A percentile compares a stretch with the other conserved stretches of the same genome.
Conservation (phyloP, 2,797 vertebrate species). For the Sparus aurata region DNA sequence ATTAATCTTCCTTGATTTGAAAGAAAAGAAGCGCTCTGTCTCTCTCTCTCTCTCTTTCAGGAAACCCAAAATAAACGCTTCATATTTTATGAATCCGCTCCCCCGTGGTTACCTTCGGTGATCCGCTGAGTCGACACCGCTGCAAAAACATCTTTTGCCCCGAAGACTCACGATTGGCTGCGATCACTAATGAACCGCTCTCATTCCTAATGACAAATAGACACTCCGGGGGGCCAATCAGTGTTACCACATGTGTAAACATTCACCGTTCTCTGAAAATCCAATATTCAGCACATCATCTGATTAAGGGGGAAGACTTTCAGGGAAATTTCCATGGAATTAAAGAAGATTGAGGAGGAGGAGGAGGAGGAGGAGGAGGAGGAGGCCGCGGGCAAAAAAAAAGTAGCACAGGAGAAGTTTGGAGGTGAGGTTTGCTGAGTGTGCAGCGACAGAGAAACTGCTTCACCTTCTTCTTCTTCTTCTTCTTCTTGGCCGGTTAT, state of each 20-base stretch:
- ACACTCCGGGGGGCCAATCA: conserved; percentile 76
- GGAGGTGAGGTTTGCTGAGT: conserved; percentile 59
- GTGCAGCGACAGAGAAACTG: conserved; percentile 8
- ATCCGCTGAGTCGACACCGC: conserved; percentile 68
- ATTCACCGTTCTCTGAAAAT: conserved; percentile 53
- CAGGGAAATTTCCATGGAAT: conserved; percentile 45
- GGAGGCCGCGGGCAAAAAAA: conserved; percentile 29
- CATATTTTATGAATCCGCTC: conserved; percentile 73
- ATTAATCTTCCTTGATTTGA: conserved; percentile 15
- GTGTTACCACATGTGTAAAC: conserved; percentile 62
- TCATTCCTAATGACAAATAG: conserved; percentile 74
- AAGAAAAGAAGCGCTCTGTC: not conserved
- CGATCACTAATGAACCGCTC: conserved; percentile 81
- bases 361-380: not conserved
- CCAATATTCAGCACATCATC: conserved; percentile 70
- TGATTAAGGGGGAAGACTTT: conserved; percentile 54
- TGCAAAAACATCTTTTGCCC: conserved; percentile 75
- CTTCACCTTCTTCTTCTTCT: not conserved
- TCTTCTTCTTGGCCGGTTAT: not conserved
- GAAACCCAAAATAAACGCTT: conserved; percentile 45
- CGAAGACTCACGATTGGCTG: conserved; percentile 62
- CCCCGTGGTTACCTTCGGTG: conserved; percentile 61
- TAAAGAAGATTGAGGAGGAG: conserved; percentile 29
- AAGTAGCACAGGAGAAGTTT: conserved; percentile 26
- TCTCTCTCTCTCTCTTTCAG: conserved; percentile 2